Base-by-base conservation (phyloP, 2,888 invertebrate genomes). In the Pachliopta kotzebuea region DNA sequence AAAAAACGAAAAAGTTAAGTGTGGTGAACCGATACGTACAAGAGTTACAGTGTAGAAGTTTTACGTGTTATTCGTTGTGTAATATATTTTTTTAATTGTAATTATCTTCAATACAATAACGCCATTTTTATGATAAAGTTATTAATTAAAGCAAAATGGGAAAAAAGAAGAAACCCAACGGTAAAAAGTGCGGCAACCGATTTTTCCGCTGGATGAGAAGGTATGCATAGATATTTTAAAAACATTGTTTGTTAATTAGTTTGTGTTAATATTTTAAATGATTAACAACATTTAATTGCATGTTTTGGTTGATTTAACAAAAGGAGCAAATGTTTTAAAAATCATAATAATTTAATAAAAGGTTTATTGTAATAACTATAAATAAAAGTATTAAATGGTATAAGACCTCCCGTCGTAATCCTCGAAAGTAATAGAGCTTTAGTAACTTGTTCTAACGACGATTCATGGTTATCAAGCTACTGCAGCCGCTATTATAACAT, bases 191-290 rank as follows among this genome's bases (percentile, higher is more conserved):
- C 52, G 86, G 88, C 20, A 89, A 85, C 75, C 78, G 90, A 68
- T 91, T 91, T 76, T 90, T 91, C 72, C 84, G 91, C 56, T 91
- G 91, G 90, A 90, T 91, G 67, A 80, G 81, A 84, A 91, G 91
- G 90, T 91, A 90, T 77, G 57, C 24, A 14, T 67, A 67, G 57
- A 37, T 56, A 37, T 20, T 54, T 62, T 50, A 29, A 62, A 65
- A 52, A 52, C 14, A 8, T 14, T 6, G n/a, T 49, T 6, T 52
- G 23, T 52, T 52, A n/a, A 52, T 14, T 21, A 21, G 21, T 21
- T 14, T 21, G 3, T 23, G 11, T 52, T 21, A 52, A 8, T 52
- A 14, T 9, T 21, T 21, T 11, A 6, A 7, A 11, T 50, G 21
- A 50, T 4, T 52, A 52, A 21, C n/a, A 21, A 21, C 6, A 52